Percentiles rank a stretch among this genome's conserved stretches.
phyloP scores from a whole-genome alignment of 2,888 invertebrate species.

The Horisme vitalbata region DNA sequence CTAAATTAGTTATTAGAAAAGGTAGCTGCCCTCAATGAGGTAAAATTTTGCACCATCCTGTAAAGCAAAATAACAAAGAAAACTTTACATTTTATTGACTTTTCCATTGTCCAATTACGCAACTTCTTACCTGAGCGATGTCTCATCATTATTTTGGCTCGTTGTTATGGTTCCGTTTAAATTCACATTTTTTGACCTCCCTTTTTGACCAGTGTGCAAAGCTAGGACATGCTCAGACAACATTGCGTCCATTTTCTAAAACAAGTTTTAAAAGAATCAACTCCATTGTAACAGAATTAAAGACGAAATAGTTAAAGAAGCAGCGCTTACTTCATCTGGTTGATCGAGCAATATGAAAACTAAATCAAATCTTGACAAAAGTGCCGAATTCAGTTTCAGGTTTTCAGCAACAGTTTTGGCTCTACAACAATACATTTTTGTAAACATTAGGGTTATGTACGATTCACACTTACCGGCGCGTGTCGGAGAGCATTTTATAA shows the following conservation, averaged over 20 bases:
- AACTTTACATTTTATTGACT: too few species aligned
- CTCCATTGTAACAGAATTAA: too few species aligned
- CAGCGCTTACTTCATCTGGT: conserved; percentile 88
- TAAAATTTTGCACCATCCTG: too few species aligned
- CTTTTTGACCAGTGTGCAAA: conserved; percentile 83
- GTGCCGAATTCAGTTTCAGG: conserved; percentile 91
- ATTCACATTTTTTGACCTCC: conserved; percentile 37
- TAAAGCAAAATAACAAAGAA: too few species aligned
- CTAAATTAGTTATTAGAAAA: too few species aligned
- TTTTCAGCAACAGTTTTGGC: conserved; percentile 95
- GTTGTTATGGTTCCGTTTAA: conserved; percentile 51
- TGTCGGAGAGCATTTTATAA: too few species aligned
- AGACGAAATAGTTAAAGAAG: too few species aligned
- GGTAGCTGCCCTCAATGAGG: too few species aligned
- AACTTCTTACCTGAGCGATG: conserved; percentile 61
- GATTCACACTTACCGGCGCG: too few species aligned
- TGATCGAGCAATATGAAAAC: conserved; percentile 95
- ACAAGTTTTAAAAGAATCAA: conserved; percentile 21
- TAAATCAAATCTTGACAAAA: conserved; percentile 96
- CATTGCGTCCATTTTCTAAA: conserved; percentile 88
- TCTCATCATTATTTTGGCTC: conserved; percentile 58
- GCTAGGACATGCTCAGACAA: conserved; percentile 93
- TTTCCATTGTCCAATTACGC: too few species aligned
- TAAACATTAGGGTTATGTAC: too few species aligned
- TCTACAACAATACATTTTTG: conserved; percentile 68